A percentile compares a stretch with the other conserved stretches of the same genome.
These are phyloP conservation scores for Chymomyza amoena DNA, from an alignment of 2,888 invertebrate genomes.

Conservation along the genomic window DNA sequence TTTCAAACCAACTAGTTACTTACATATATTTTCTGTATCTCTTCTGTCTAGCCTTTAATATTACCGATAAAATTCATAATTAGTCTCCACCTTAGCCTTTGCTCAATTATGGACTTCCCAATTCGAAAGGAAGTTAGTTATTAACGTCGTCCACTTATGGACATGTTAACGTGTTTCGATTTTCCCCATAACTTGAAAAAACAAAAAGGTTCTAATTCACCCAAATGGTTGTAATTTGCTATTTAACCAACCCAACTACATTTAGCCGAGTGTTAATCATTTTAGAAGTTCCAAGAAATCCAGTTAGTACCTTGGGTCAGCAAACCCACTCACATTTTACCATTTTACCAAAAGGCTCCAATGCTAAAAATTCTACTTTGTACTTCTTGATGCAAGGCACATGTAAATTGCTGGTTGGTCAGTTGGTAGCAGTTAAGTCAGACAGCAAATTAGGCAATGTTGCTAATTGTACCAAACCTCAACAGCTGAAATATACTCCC, in stretches of 20 bases:
- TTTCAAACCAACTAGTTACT: no score
- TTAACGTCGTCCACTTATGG: neutral
- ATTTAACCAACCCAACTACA: neutral
- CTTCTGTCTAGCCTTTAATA: neutral
- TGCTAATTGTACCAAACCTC: conserved; percentile 56
- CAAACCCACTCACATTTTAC: neutral
- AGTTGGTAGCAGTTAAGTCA: neutral
- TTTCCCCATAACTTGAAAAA: neutral
- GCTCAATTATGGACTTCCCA: neutral
- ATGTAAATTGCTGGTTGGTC: neutral
- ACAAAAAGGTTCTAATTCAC: neutral
- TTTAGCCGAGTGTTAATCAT: neutral
- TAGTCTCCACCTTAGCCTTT: neutral
- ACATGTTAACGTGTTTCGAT: neutral
- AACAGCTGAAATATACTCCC: neutral
- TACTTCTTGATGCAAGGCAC: neutral
- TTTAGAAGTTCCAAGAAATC: neutral
- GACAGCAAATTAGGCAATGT: conserved; percentile 54
- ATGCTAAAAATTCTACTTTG: neutral
- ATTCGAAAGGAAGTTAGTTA: neutral
- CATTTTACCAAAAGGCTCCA: neutral
- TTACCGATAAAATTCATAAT: neutral
- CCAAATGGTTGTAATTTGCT: neutral
- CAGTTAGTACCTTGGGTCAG: neutral
- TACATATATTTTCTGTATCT: neutral